Evolutionary conservation across 2,797 vertebrate species (phyloP).

Genomic region (Pagetopsis macropterus): DNA sequence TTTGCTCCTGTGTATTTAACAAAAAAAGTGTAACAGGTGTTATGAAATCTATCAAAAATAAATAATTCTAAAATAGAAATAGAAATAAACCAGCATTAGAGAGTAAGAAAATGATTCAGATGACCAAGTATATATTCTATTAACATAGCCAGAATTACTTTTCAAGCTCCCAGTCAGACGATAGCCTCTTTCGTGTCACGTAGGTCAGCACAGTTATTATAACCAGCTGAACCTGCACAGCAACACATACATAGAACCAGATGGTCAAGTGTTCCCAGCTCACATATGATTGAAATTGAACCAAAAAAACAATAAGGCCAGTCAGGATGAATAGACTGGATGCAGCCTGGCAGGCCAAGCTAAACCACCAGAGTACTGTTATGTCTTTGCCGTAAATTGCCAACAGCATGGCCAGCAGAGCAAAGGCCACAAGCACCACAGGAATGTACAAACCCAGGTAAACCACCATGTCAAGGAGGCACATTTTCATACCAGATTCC

Average conservation of each 20-base stretch:
- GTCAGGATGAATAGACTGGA: constrained; percentile 33
- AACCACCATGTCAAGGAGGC: not conserved
- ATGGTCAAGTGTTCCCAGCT: constrained; percentile 25
- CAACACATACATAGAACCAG: constrained; percentile 45
- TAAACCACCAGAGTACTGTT: constrained; percentile 20
- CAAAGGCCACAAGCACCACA: constrained; percentile 57
- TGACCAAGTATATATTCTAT: not conserved
- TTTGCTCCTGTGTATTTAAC: not conserved
- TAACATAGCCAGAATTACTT: not conserved
- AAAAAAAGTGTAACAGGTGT: not conserved
- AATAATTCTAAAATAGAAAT: no score
- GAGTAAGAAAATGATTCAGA: no score
- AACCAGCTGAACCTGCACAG: constrained; percentile 41
- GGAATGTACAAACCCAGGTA: constrained; percentile 36
- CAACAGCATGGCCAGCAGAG: constrained; percentile 46
- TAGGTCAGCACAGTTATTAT: constrained; percentile 20
- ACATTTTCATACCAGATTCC: not conserved
- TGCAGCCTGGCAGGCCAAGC: constrained; percentile 37
- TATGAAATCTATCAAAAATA: not conserved
- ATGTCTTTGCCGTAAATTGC: constrained; percentile 39
- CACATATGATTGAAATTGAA: constrained; percentile 6
- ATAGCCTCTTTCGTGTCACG: not conserved
- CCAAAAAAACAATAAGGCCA: constrained; percentile 32
- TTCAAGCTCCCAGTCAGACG: constrained; percentile 18
- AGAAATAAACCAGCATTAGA: no score